These are phyloP conservation scores for Neoniphon sammara DNA, from an alignment of 2,797 vertebrate genomes.

Conservation along the genomic window DNA sequence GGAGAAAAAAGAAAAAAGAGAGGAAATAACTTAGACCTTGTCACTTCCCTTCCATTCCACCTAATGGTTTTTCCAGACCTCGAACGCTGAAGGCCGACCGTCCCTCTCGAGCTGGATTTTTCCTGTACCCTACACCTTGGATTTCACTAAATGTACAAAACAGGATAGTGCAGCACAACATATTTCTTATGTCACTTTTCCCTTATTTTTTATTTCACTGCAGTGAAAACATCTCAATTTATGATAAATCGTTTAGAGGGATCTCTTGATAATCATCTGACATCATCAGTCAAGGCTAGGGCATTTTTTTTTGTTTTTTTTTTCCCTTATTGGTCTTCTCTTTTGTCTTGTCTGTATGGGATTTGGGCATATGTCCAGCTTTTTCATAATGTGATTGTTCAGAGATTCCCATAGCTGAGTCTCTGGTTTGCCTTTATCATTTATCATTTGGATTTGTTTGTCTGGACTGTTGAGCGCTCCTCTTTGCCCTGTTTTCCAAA, in stretches of 20 bases:
- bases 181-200: conserved; percentile 71
- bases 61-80: conserved; percentile 80
- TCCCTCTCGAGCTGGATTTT: conserved; percentile 68
- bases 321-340: conserved; percentile 24
- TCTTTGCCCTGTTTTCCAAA: background rate
- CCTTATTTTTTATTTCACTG: conserved; percentile 19
- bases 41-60: conserved; percentile 73
- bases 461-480: background rate
- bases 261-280: conserved; percentile 54
- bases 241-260: background rate
- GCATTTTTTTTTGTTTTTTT: conserved; percentile 49
- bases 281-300: conserved; percentile 63
- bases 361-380: conserved; percentile 5
- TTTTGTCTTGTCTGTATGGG: conserved; percentile 7
- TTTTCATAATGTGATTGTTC: conserved; percentile 14
- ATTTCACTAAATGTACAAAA: conserved; percentile 82
- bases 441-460: background rate
- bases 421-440: background rate
- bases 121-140: conserved; percentile 76
- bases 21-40: conserved; percentile 75
- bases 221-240: background rate
- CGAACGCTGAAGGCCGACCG: conserved; percentile 62
- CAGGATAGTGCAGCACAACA: conserved; percentile 74
- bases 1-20: conserved; percentile 63
- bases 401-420: conserved; percentile 1